phyloP scores from a whole-genome alignment of 2,113 vertebrate genomes.

The Saccopteryx bilineata region DNA sequence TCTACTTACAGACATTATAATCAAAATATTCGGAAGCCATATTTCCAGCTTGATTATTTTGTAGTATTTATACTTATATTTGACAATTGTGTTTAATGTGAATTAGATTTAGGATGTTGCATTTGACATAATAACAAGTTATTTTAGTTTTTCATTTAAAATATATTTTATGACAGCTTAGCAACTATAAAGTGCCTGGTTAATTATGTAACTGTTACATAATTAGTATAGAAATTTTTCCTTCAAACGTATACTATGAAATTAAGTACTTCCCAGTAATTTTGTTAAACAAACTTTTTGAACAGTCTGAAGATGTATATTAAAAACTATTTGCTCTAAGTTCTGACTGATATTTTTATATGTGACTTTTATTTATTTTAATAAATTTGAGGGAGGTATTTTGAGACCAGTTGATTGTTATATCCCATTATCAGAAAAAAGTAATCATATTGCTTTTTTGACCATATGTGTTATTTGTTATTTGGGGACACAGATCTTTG shows the following conservation, averaged over 20 bases:
- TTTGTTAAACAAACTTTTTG: conserved; percentile 51
- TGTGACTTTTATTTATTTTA: conserved; percentile 41
- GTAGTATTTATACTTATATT: conserved; percentile 29
- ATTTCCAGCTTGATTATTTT: conserved; percentile 39
- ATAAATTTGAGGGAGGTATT: background rate
- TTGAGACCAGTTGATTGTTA: conserved; percentile 53
- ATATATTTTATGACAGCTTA: background rate
- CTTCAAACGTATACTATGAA: background rate
- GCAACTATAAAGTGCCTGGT: conserved; percentile 1
- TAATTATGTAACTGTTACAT: conserved; percentile 41
- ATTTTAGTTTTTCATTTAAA: conserved; percentile 37
- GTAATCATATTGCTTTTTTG: conserved; percentile 14
- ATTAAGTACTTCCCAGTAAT: conserved; percentile 50
- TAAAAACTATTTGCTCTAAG: conserved; percentile 18
- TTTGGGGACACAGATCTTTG: conserved; percentile 21
- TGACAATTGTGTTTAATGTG: background rate
- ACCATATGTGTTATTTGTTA: background rate
- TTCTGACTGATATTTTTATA: conserved; percentile 29
- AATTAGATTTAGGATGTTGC: background rate
- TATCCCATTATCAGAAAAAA: conserved; percentile 59
- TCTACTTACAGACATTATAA: background rate
- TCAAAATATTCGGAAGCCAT: background rate
- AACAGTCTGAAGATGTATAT: conserved; percentile 40
- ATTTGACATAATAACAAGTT: conserved; percentile 29
- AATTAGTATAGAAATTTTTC: background rate